Evolutionary conservation across 2,888 invertebrate genomes (phyloP).

Genomic region (Papilio protenor): DNA sequence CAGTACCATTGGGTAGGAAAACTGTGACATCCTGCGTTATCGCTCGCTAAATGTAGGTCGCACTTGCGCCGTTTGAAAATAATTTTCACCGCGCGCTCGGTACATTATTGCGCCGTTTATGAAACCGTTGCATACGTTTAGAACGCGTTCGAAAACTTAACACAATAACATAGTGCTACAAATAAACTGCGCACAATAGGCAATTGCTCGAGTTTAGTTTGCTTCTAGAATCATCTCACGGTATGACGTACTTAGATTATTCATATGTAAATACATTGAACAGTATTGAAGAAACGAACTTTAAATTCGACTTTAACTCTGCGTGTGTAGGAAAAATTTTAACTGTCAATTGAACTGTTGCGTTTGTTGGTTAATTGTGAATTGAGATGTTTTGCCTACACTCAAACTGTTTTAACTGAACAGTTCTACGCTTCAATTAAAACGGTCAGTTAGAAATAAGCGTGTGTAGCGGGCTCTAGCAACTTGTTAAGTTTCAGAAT

Average conservation of each 20-base stretch:
- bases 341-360: too few relatives aligned
- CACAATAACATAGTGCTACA: constrained; percentile 35
- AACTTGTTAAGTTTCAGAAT: too few relatives aligned
- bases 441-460: too few relatives aligned
- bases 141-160: constrained; percentile 37
- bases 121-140: constrained; percentile 49
- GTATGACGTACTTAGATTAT: neutral
- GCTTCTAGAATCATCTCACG: neutral
- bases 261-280: neutral
- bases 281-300: neutral
- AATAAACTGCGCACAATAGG: constrained; percentile 12
- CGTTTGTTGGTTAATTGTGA: too few relatives aligned
- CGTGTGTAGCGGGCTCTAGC: too few relatives aligned
- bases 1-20: constrained; percentile 60
- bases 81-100: constrained; percentile 72
- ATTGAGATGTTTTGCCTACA: too few relatives aligned
- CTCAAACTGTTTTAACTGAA: too few relatives aligned
- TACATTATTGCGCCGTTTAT: constrained; percentile 61
- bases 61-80: constrained; percentile 73
- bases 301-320: too few relatives aligned
- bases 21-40: constrained; percentile 77
- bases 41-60: constrained; percentile 69
- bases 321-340: too few relatives aligned
- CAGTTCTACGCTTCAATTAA: too few relatives aligned
- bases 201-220: neutral